phyloP scores from a whole-genome alignment of 2,888 invertebrate species.

The Ptycholaimellus sp. region DNA sequence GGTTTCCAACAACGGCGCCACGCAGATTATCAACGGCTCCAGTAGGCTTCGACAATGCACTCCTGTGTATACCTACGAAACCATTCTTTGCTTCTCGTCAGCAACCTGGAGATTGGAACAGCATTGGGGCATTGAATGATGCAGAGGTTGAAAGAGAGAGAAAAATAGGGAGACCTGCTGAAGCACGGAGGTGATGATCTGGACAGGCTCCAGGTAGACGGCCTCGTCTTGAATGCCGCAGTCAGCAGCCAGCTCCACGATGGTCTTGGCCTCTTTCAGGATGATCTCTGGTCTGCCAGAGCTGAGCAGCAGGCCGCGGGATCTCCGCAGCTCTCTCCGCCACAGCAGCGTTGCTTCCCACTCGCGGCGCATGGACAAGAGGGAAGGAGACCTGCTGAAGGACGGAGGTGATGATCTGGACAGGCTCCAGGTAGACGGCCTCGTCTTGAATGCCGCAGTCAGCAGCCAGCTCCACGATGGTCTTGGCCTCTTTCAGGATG shows the following conservation, averaged over 20 bases:
- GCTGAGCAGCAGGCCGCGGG: no score
- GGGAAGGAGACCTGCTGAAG: no score
- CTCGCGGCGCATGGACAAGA: no score
- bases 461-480: no score
- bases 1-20: conserved; percentile 45
- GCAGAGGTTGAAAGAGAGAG: conserved; percentile 5
- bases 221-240: conserved; percentile 52
- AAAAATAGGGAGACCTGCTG: conserved; percentile 12
- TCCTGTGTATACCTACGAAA: conserved; percentile 6
- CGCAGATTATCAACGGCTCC: conserved; percentile 30
- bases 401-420: no score
- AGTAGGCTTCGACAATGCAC: conserved; percentile 24
- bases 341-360: no score
- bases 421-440: no score
- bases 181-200: conserved; percentile 17
- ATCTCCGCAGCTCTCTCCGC: no score
- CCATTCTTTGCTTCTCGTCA: not conserved
- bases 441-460: no score
- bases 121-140: conserved; percentile 8
- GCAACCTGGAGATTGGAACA: not conserved
- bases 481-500: no score
- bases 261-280: no score
- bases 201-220: conserved; percentile 45
- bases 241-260: conserved; percentile 49
- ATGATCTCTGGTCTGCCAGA: no score